phyloP scores from a whole-genome alignment of 92 coral and sea anemone genomes.

The Phenganax stokvisi region DNA sequence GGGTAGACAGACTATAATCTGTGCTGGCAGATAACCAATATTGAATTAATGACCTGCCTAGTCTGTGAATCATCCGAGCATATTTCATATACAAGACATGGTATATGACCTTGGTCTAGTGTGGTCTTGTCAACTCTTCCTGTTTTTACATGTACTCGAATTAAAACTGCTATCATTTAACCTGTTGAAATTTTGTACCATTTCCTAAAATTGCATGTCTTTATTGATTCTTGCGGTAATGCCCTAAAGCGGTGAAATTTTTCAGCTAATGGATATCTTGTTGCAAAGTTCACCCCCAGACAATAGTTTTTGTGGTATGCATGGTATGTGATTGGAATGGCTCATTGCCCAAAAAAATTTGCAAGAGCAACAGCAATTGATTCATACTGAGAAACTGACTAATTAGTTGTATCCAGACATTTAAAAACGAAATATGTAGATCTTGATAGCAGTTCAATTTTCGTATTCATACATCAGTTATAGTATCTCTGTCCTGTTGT shows the following conservation, averaged over 20 bases:
- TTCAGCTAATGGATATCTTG: neutral
- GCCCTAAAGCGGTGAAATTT: neutral
- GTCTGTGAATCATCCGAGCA: neutral
- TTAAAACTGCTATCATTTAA: too few relatives aligned
- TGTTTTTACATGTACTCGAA: neutral
- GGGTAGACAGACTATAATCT: neutral
- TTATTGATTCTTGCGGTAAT: neutral
- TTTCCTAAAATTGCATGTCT: neutral
- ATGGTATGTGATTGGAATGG: constrained; percentile 9
- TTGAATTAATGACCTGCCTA: neutral
- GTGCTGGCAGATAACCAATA: neutral
- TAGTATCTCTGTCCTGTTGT: too few relatives aligned
- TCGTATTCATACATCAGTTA: too few relatives aligned
- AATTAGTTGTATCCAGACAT: neutral
- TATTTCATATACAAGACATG: neutral
- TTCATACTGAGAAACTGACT: neutral
- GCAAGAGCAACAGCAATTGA: neutral
- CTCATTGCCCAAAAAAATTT: neutral
- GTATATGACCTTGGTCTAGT: too few relatives aligned
- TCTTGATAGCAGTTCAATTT: too few relatives aligned
- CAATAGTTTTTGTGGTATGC: constrained; percentile 3
- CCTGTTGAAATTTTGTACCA: too few relatives aligned
- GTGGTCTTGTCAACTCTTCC: neutral
- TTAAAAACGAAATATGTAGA: neutral
- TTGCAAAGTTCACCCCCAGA: neutral